Base-by-base conservation (phyloP, 2,888 invertebrate species). In the Netelia virgata region DNA sequence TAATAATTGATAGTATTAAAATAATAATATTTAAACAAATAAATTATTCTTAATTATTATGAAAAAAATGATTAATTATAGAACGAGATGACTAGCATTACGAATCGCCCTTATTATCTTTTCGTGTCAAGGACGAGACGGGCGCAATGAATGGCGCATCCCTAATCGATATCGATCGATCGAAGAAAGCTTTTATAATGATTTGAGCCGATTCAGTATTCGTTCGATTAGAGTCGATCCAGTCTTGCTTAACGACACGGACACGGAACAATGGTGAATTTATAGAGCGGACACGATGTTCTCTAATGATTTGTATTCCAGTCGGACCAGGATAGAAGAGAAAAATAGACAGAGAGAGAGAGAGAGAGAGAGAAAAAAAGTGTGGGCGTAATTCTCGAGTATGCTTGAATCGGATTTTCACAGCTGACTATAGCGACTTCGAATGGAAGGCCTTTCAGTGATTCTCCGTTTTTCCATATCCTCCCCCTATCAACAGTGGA, bases 371-470 rank as follows among this genome's bases (percentile, higher is more conserved):
- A 41, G 20, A 43, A 43, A 59, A 43, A 59, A 16, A 8, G 72
- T 55, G 2, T 9, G 11, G 53, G 68, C n/a, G 53, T 20, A 23
- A 50, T 74, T 50, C 74, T 41, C 50, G 63, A 16, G 74, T 16
- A 28, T 55, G 63, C 74, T 68, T 63, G 53, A 81, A 75, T 47
- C 18, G 81, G 68, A 63, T 28, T 43, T 69, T 63, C 9, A 41
- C 55, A 43, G 70, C 9, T 9, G 59, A 20, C 20, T 28, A 16
- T 11, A 68, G 61, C 28, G 69, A 69, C 18, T 75, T 53, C 74
- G 68, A 28, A 47, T 55, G 43, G 23, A 64, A 69, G 69, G 69
- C 63, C 53, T 75, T 81, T 75, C 63, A 63, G 69, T 75, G 41
- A 81, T 55, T 81, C 61, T 16, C 20, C 63, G 61, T 69, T 70